Base-by-base conservation (phyloP, 2,888 invertebrate species). In the Lathronympha strigana region DNA sequence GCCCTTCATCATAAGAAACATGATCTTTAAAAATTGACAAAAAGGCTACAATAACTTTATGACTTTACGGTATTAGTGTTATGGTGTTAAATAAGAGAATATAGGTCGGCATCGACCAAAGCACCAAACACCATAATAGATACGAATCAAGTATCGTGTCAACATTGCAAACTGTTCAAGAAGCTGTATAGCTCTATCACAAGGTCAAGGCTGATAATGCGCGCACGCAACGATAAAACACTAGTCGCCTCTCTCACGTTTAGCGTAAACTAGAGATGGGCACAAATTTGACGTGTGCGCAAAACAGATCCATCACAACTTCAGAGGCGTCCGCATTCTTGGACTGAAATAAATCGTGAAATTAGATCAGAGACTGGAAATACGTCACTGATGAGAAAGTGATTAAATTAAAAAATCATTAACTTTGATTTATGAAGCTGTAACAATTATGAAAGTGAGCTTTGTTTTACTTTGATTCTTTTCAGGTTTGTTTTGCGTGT, bases 281-380 rank as follows among this genome's bases (percentile, higher is more conserved):
- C 36, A 60, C 60, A 66, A 47, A 66, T 23, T 23, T 60, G n/a
- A 54, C 60, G 28, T 74, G 71, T 70, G 72, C 70, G 69, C 70
- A 70, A 69, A 76, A 68, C 68, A 78, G 75, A 85, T 84, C 82
- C 80, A 86, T 86, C 84, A 84, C 76, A 78, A 83, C 77, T 82
- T 81, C 80, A 82, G 79, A 38, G 33, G 71, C 79, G 82, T 82
- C 83, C 85, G 84, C 87, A 86, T 88, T 85, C 86, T 76, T 69
- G 21, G 63, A 77, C 86, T 84, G 81, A 86, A 88, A 88, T 88
- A 87, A 84, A 84, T 84, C 79, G 87, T 85, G 73, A 80, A 82
- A 82, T 82, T 79, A 77, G 75, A 81, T 23, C 31, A 19, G 33
- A 15, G 36, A 45, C 43, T 71, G 68, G 70, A 61, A 67, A 74